Evolutionary conservation across 2,888 invertebrate genomes (phyloP), one percentile per base, ranked within the genome.

Genomic region (Calameuta filiformis): DNA sequence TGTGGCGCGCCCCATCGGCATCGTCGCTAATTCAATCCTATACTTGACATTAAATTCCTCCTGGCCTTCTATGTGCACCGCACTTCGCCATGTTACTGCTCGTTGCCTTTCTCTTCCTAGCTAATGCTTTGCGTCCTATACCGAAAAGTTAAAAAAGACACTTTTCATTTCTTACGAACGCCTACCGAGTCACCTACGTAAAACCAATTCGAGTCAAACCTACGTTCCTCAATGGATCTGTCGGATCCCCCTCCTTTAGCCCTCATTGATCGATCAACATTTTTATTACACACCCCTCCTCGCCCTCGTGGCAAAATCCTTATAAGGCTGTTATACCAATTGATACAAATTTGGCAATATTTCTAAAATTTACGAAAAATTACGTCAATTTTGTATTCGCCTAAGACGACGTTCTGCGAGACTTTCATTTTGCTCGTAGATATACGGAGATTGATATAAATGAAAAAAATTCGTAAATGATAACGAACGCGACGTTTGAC

Each of bases 11-110:
- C 71, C 31, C 33, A 31, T 31, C 23, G 71, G 33, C 33, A 12
- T 31, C 33, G 1, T n/a, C 34, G 71, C 34, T 33, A 83, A 89
- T 88, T 88, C 89, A 85, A 37, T 86, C 82, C 82, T 90, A 90
- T 89, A 90, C 90, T 90, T 90, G 90, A 89, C 90, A 90, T 91
- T 90, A 91, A 89, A 90, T 89, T 87, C 85, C 89, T 86, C 85
- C 85, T 87, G 90, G 90, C 90, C 89, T 90, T 90, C 89, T 86
- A 88, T 84, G 77, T 77, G 78, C 78, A 76, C 75, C 78, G 71
- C 81, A 77, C 79, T 79, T 71, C 71, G 71, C 71, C 31, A 56
- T 23, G 56, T 23, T 23, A 56, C 56, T 9, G 23, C 23, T 71
- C 71, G 31, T 3, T 31, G 31, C 71, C 71, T 71, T 71, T 71